Percentiles rank a stretch among this genome's conserved stretches.
Evolutionary conservation across 2,113 vertebrate genomes (phyloP).

Genomic region (Gracilinanus agilis): DNA sequence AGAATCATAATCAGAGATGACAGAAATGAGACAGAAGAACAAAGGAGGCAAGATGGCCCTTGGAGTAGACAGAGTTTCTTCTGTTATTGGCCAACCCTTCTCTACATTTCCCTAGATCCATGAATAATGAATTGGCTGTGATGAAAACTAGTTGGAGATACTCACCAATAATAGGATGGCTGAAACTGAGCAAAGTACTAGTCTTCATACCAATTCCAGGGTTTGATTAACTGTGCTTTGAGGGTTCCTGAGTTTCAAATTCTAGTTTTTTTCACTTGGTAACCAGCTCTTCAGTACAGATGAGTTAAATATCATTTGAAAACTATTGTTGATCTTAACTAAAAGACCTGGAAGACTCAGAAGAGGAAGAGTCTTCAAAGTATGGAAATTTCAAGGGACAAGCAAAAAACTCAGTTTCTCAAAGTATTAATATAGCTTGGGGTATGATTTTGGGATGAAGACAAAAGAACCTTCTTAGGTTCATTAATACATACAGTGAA

Average conservation of each 20-base stretch:
- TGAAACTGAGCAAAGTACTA: neutral
- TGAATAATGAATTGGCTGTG: neutral
- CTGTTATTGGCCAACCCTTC: neutral
- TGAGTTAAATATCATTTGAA: neutral
- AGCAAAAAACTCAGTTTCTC: neutral
- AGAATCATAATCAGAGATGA: too few relatives aligned
- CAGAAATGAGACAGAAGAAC: too few relatives aligned
- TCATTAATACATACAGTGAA: neutral
- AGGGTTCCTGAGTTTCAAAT: neutral
- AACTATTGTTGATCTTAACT: neutral
- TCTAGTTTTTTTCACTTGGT: neutral
- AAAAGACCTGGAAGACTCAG: neutral
- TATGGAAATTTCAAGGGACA: conserved; percentile 2
- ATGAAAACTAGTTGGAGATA: neutral
- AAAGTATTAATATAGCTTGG: neutral
- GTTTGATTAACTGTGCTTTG: neutral
- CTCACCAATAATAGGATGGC: neutral
- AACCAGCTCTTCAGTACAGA: neutral
- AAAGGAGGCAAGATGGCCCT: neutral
- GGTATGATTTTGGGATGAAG: neutral
- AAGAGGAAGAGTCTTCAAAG: conserved; percentile 24
- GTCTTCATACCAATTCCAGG: neutral
- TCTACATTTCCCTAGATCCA: neutral
- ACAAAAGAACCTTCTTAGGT: neutral
- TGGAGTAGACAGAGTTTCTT: neutral